A percentile compares a stretch with the other conserved stretches of the same genome.
These are phyloP conservation scores for Gonocerus acuteangulatus DNA, from an alignment of 2,888 invertebrate species.

Conservation along the genomic window DNA sequence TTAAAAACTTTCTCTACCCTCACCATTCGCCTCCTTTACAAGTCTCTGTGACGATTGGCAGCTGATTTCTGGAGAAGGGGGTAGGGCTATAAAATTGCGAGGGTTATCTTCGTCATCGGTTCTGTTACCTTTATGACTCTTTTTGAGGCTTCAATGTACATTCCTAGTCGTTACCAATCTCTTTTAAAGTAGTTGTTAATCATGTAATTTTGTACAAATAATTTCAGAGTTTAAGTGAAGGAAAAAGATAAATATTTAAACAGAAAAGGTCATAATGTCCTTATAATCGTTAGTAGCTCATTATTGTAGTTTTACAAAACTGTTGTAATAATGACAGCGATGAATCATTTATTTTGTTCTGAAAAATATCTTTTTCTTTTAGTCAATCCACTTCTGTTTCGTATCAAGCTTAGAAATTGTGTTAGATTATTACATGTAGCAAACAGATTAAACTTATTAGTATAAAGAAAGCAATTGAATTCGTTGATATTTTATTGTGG, in stretches of 20 bases:
- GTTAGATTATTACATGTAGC: no score
- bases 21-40: neutral
- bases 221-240: neutral
- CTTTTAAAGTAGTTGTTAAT: slow-evolving; percentile 10
- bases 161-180: slow-evolving; percentile 26
- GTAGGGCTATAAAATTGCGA: neutral
- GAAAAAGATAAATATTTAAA: neutral
- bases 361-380: no score
- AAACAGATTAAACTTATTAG: no score
- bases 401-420: no score
- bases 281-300: no score
- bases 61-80: neutral
- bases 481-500: no score
- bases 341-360: neutral
- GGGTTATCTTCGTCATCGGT: neutral
- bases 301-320: no score
- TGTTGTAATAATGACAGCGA: neutral
- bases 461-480: no score
- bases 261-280: neutral
- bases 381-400: no score
- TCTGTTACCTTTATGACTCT: neutral
- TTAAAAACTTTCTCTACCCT: neutral
- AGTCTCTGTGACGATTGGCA: neutral
- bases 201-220: slow-evolving; percentile 21
- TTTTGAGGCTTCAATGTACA: slow-evolving; percentile 11